Evolutionary conservation across 92 coral and sea anemone genomes (phyloP), one percentile per base, ranked within the genome.

Genomic region (Isaurus tuberculatus): DNA sequence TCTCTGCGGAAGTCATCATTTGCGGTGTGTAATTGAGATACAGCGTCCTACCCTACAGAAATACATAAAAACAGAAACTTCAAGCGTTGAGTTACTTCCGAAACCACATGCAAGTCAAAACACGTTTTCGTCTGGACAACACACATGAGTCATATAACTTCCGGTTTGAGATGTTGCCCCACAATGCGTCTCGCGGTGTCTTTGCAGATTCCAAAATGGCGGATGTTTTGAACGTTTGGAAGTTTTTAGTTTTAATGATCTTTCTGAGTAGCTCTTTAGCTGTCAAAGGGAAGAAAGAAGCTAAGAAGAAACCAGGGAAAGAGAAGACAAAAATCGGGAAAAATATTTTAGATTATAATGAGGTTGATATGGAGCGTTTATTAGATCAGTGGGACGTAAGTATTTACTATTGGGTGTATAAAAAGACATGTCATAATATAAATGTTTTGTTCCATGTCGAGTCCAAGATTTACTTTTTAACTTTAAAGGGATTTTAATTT

Each of bases 381-480:
- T 81, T 92, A 33, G 99, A 97, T 83, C 99, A 97, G 60, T 97
- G 99, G 99, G 97, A 97, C 57, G 99, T 97, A 81, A 92, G 97
- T 84, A 28, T 25, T 27, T 17, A 14, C 14, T 26, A 14, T 32
- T 33, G 8, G 30, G n/a, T n/a, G n/a, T n/a, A n/a, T n/a, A n/a
- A n/a, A n/a, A n/a, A n/a, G n/a, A n/a, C n/a, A n/a, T n/a, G n/a
- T n/a, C n/a, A n/a, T n/a, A n/a, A n/a, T n/a, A n/a, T n/a, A n/a
- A n/a, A n/a, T n/a, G n/a, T n/a, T n/a, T n/a, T n/a, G n/a, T n/a
- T n/a, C 16, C 17, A 40, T 1, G 46, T 8, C 46, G 7, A 40
- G 11, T 13, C 46, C 7, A 40, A 2, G 11, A 40, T 40, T 40
- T 7, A 6, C 46, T 7, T 1, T 40, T 40, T 2, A 40, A 1